Evolutionary conservation across 2,888 invertebrate species (phyloP), one percentile per base, ranked within the genome.

Genomic region (Leucoma salicis): DNA sequence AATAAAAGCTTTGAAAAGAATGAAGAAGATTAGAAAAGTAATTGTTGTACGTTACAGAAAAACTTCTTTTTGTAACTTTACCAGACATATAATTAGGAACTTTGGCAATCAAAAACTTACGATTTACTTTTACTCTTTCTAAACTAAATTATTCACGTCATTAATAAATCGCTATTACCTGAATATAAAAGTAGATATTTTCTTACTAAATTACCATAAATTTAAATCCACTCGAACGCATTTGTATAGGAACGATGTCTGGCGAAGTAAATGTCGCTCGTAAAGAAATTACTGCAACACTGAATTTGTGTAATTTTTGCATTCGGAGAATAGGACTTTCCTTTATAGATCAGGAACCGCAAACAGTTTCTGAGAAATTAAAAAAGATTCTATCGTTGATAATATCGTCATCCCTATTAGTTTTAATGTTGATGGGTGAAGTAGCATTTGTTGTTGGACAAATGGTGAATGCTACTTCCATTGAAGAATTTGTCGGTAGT

Each of bases 401-500:
- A 7, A 39, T 67, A 14, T 67, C 78, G 0, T 60, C 70, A 0
- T 41, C 66, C 2, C 39, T 75, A 2, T 48, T 79, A 11, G 57
- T 73, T 36, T 39, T 67, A n/a, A 68, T 77, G 64, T 42, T 79
- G 35, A 46, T 56, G 2, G 74, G 77, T 1, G 74, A 83, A 54
- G 55, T 80, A 8, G 65, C 66, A 1, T 77, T 70, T 39, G 70
- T 78, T n/a, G 54, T 57, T 3, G 57, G 59, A 0, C 64, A 79
- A 39, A 53, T 76, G 40, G 34, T 68, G 1, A 59, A 65, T 7
- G 65, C 70, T 0, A 64, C 72, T 0, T 72, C 75, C 0, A 63
- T 84, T 3, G 80, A 72, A 28, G 77, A 77, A 29, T 73, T 82
- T 35, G 67, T 82, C 11, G 69, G 74, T 1, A 70, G 78, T 31